Percentiles rank a stretch among this genome's conserved stretches.
These are phyloP conservation scores for Antitype chi DNA, from an alignment of 2,888 invertebrate species.

Conservation along the genomic window DNA sequence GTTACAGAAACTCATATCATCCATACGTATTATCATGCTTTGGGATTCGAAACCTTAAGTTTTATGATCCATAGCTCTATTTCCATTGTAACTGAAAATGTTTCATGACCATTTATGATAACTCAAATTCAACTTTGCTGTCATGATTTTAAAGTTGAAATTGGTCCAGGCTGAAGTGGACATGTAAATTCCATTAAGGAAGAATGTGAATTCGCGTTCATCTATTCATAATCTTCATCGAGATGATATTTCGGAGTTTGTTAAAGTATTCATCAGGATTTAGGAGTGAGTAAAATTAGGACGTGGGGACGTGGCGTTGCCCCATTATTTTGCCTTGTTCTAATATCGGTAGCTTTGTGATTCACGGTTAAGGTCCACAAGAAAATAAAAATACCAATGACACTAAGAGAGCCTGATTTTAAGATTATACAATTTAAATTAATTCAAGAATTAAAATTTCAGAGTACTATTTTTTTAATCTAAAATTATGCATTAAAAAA, in stretches of 20 bases:
- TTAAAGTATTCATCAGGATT: conserved; percentile 37
- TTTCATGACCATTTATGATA: not conserved
- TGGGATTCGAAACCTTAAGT: conserved; percentile 29
- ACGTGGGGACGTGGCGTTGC: not conserved
- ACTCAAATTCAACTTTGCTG: conserved; percentile 1
- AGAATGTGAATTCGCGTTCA: conserved; percentile 23
- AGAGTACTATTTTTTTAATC: not conserved
- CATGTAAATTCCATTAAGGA: conserved; percentile 34
- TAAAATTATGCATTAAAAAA: not conserved
- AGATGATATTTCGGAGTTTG: conserved; percentile 32
- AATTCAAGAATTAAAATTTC: too few relatives aligned
- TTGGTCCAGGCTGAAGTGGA: not conserved
- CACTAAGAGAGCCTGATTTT: too few relatives aligned
- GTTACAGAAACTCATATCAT: conserved; percentile 32
- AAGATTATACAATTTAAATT: too few relatives aligned
- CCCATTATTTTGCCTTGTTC: not conserved
- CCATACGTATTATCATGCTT: not conserved
- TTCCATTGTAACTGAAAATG: not conserved
- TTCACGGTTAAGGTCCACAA: not conserved
- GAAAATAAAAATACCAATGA: too few relatives aligned
- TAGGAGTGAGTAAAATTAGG: conserved; percentile 12
- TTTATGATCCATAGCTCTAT: not conserved
- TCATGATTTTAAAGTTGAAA: conserved; percentile 30
- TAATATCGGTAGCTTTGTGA: not conserved
- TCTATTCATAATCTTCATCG: conserved; percentile 31